Evolutionary conservation across 2,797 vertebrate species (phyloP).

Genomic region (Galago senegalensis): DNA sequence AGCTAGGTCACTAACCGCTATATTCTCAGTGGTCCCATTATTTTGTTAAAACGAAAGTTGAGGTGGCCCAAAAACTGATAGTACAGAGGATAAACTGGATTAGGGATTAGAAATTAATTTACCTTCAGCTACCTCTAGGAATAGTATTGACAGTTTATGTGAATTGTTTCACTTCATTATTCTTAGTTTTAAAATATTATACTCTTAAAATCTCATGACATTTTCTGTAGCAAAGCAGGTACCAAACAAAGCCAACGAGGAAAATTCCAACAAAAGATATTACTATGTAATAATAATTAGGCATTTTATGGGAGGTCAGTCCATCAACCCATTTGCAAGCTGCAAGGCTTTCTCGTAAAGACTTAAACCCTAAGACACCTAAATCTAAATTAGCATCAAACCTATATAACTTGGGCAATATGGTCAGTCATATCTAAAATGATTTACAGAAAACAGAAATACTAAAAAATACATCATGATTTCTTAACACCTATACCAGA

Average conservation of each 20-base stretch:
- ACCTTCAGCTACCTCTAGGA: constrained; percentile 53
- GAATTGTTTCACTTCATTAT: constrained; percentile 40
- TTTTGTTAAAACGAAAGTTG: constrained; percentile 71
- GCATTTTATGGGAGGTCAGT: constrained; percentile 10
- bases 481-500: constrained; percentile 32
- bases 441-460: constrained; percentile 41
- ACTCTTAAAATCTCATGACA: constrained; percentile 76
- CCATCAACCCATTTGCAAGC: constrained; percentile 1
- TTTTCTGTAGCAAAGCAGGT: constrained; percentile 63
- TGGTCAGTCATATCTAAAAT: neutral
- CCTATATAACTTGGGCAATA: neutral
- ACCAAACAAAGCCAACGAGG: neutral
- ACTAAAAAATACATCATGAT: constrained; percentile 41
- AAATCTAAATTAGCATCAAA: constrained; percentile 34
- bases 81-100: constrained; percentile 65
- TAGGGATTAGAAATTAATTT: constrained; percentile 65
- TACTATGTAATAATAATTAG: constrained; percentile 55
- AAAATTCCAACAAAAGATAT: constrained; percentile 51
- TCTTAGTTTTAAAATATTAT: constrained; percentile 61
- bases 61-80: constrained; percentile 72
- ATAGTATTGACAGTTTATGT: constrained; percentile 51
- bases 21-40: neutral
- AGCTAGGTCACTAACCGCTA: neutral
- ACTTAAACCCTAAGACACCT: neutral
- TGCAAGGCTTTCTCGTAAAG: constrained; percentile 23